phyloP scores from a whole-genome alignment of 1,140 invertebrate species.

The Sarcophaga peregrina region DNA sequence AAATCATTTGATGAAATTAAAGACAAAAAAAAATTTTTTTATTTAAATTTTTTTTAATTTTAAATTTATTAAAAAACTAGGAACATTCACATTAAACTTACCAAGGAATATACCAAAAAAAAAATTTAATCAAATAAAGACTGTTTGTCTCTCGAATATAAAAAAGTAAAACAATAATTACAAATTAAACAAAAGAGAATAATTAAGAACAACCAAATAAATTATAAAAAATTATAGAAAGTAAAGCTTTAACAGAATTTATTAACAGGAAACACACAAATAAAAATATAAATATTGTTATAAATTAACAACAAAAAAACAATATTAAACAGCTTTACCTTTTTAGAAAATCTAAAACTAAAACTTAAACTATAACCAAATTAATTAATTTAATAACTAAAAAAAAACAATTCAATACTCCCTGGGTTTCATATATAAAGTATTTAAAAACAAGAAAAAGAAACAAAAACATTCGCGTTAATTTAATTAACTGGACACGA shows the following conservation, averaged over 20 bases:
- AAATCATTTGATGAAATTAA: background rate
- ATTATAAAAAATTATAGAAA: too few species aligned
- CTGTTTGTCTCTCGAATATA: background rate
- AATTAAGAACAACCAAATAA: background rate
- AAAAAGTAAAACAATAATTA: too few species aligned
- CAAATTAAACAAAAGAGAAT: too few species aligned
- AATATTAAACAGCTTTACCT: background rate
- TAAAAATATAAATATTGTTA: background rate
- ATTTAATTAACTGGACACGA: background rate
- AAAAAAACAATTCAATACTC: conserved; percentile 4
- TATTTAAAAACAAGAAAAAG: background rate
- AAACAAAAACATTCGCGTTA: too few species aligned
- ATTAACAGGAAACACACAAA: background rate
- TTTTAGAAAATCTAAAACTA: background rate
- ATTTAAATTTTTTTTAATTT: background rate
- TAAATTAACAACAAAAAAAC: background rate
- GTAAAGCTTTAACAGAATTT: conserved; percentile 19
- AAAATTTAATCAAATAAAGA: background rate
- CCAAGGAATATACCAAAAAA: background rate
- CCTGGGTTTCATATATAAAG: background rate
- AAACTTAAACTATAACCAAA: background rate
- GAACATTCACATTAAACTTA: too few species aligned
- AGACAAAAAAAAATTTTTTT: background rate
- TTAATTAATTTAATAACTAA: background rate
- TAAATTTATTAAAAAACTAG: background rate